These are phyloP conservation scores for Discoglossus pictus DNA, from an alignment of 2,797 vertebrate species.

Conservation along the genomic window DNA sequence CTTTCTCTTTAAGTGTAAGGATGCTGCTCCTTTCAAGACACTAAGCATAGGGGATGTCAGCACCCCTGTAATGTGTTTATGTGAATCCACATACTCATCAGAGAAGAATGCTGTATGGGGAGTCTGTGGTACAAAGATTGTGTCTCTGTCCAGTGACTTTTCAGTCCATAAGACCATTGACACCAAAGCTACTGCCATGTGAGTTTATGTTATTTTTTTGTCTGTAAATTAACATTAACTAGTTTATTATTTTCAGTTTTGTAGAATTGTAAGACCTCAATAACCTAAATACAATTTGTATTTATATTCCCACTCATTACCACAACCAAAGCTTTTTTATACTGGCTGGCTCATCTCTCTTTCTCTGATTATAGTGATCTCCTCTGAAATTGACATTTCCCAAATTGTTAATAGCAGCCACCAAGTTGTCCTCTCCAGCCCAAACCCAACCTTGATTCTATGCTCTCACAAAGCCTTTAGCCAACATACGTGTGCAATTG, in stretches of 20 bases:
- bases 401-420: too few species aligned
- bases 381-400: slow-evolving; percentile 84
- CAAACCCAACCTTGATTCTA: too few species aligned
- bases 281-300: too few species aligned
- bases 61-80: slow-evolving; percentile 86
- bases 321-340: too few species aligned
- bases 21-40: slow-evolving; percentile 80
- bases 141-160: slow-evolving; percentile 81
- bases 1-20: slow-evolving; percentile 68
- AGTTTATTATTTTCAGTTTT: neutral
- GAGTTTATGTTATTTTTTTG: slow-evolving; percentile 63
- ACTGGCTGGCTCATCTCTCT: too few species aligned
- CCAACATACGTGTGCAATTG: slow-evolving; percentile 80
- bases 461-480: too few species aligned
- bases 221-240: neutral
- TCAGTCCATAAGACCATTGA: slow-evolving; percentile 82
- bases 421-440: too few species aligned
- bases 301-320: too few species aligned
- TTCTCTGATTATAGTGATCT: too few species aligned
- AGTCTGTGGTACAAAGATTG: slow-evolving; percentile 84
- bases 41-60: slow-evolving; percentile 76
- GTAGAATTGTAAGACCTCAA: too few species aligned
- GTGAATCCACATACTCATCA: slow-evolving; percentile 71
- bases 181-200: slow-evolving; percentile 80
- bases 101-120: slow-evolving; percentile 84